phyloP scores from a whole-genome alignment of 2,113 vertebrate genomes.

The Ahaetulla prasina region DNA sequence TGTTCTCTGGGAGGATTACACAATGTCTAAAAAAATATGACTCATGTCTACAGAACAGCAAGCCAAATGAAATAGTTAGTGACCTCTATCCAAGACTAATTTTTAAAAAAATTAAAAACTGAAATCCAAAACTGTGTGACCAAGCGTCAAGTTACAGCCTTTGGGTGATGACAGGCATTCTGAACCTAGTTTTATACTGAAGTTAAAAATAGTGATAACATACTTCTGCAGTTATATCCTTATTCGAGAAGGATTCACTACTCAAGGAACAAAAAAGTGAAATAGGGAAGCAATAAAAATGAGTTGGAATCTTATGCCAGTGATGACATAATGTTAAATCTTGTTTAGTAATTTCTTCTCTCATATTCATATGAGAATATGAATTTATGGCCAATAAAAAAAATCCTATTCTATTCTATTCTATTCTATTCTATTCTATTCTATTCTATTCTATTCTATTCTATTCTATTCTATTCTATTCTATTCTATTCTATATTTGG shows the following conservation, averaged over 20 bases:
- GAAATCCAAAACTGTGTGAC: not conserved
- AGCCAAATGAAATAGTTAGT: not conserved
- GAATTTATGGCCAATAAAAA: too few relatives aligned
- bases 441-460: too few relatives aligned
- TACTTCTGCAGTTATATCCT: not conserved
- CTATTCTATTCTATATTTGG: too few relatives aligned
- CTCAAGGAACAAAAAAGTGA: not conserved
- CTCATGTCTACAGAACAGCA: not conserved
- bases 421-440: too few relatives aligned
- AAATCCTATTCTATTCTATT: too few relatives aligned
- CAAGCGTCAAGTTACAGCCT: not conserved
- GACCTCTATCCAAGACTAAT: not conserved
- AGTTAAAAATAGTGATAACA: not conserved
- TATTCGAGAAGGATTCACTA: not conserved
- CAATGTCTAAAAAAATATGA: not conserved
- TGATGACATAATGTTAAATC: not conserved
- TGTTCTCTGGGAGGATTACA: not conserved
- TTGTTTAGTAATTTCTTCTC: not conserved
- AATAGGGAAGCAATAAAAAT: not conserved
- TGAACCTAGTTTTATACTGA: not conserved
- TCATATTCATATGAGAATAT: too few relatives aligned
- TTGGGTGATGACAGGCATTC: not conserved
- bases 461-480: too few relatives aligned
- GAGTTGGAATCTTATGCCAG: not conserved
- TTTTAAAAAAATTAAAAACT: not conserved